phyloP scores from a whole-genome alignment of 2,113 vertebrate species.

The Ploceus nigricollis region DNA sequence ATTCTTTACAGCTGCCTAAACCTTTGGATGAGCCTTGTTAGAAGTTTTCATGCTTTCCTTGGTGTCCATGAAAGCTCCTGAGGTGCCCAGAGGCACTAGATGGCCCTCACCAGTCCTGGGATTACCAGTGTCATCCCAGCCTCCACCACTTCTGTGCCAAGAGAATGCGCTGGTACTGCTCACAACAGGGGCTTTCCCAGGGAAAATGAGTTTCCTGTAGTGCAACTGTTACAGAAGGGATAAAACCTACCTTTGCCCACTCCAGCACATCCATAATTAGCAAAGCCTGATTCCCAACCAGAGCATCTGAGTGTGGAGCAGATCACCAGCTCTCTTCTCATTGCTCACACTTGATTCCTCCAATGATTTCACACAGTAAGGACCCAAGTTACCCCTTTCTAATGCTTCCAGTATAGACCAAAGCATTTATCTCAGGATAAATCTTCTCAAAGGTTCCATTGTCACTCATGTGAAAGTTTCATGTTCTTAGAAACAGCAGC shows the following conservation, averaged over 20 bases:
- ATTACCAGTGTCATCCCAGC: not conserved
- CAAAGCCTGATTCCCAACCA: not conserved
- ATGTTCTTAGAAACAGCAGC: not conserved
- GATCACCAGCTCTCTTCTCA: not conserved
- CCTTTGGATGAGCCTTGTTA: not conserved
- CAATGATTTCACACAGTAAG: not conserved
- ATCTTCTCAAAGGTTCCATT: not conserved
- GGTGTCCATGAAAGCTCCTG: not conserved
- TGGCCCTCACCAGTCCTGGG: not conserved
- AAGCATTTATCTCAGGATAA: not conserved
- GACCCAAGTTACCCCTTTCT: not conserved
- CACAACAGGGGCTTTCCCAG: not conserved
- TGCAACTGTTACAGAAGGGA: not conserved
- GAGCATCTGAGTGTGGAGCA: not conserved
- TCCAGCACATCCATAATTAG: not conserved
- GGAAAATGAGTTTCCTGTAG: not conserved
- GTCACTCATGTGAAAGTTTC: not conserved
- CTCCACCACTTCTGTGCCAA: not conserved
- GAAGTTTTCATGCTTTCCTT: not conserved
- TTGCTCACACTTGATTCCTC: not conserved
- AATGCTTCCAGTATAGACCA: not conserved
- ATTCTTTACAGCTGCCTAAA: not conserved
- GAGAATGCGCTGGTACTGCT: not conserved
- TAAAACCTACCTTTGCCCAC: not conserved
- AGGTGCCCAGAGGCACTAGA: not conserved